Evolutionary conservation across 2,113 vertebrate species (phyloP), one percentile per base, ranked within the genome.

Genomic region (Cnemophilus loriae): DNA sequence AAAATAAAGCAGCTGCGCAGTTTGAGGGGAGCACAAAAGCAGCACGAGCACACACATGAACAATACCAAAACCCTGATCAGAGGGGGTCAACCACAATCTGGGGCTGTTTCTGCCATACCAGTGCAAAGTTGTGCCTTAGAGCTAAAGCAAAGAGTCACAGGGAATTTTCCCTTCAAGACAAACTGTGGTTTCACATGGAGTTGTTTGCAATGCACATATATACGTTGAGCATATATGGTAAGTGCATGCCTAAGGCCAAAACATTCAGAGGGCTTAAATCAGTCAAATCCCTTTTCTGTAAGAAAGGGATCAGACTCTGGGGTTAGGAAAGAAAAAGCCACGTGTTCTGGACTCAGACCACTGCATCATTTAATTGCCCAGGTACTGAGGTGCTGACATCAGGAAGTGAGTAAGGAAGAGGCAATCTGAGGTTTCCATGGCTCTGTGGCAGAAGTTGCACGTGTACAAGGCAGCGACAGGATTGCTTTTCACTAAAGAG

Each of bases 31-130:
- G 18, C 24, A 3, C 5, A 39, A 76, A 64, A 77, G 39, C 35
- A 68, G 16, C 7, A 7, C 0, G 3, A 60, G 14, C 19, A 18
- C 35, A 16, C 10, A 50, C 1, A 0, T 0, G 4, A n/a, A 20
- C 44, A 47, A 6, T 19, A n/a, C n/a, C 37, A 50, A 67, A 84
- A 50, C 26, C 33, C 4, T 7, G 19, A 3, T 53, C 42, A 87
- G 55, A 77, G 73, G 2, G 10, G 55, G 32, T 19, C 9, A 88
- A 55, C 47, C 21, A 20, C 28, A 56, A 35, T 20, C 49, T 67
- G 32, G 41, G 46, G 33, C 24, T 35, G 39, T 44, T 75, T 42
- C 70, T 93, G 57, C 28, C 22, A 4, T 10, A 23, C 9, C 53
- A 50, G 11, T 33, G 6, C 23, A 2, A 39, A 74, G 42, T 4